phyloP scores from a whole-genome alignment of 1,140 invertebrate genomes.

The Elymnias hypermnestra region DNA sequence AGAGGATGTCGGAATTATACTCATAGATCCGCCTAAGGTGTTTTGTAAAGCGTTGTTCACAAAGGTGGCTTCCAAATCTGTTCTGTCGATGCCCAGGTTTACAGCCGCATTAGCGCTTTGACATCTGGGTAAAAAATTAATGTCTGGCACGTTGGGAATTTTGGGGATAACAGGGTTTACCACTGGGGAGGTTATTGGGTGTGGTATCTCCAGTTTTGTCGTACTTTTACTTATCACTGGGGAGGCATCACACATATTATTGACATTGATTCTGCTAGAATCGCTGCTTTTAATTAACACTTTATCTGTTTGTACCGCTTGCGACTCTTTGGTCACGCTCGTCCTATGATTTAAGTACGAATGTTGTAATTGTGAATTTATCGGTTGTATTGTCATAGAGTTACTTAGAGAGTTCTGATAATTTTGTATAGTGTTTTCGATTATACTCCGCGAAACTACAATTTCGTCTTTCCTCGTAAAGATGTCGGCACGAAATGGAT shows the following conservation, averaged over 20 bases:
- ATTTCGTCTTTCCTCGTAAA: slow-evolving; percentile 58
- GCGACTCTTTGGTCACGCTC: slow-evolving; percentile 56
- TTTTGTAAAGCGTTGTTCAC: slow-evolving; percentile 46
- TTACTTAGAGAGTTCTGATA: slow-evolving; percentile 51
- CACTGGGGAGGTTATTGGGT: slow-evolving; percentile 65
- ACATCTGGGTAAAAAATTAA: slow-evolving; percentile 66
- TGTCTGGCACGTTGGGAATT: slow-evolving; percentile 56
- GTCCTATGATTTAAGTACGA: slow-evolving; percentile 53
- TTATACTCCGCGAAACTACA: slow-evolving; percentile 50
- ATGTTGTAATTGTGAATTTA: slow-evolving; percentile 53
- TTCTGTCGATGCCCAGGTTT: slow-evolving; percentile 54
- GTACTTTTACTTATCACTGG: slow-evolving; percentile 57
- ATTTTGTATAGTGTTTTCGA: slow-evolving; percentile 46
- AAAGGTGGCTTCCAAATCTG: slow-evolving; percentile 49
- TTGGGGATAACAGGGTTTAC: slow-evolving; percentile 64
- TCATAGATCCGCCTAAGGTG: slow-evolving; percentile 48
- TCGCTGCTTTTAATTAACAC: slow-evolving; percentile 48
- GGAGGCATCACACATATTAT: slow-evolving; percentile 35
- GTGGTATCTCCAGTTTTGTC: slow-evolving; percentile 64
- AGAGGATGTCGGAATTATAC: slow-evolving; percentile 39
- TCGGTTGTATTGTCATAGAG: slow-evolving; percentile 64
- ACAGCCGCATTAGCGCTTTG: slow-evolving; percentile 65
- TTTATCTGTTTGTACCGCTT: slow-evolving; percentile 65
- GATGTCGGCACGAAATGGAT: slow-evolving; percentile 49
- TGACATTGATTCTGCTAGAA: slow-evolving; percentile 34